phyloP scores from a whole-genome alignment of 2,888 invertebrate genomes.

The Omphaloscelis lunosa region DNA sequence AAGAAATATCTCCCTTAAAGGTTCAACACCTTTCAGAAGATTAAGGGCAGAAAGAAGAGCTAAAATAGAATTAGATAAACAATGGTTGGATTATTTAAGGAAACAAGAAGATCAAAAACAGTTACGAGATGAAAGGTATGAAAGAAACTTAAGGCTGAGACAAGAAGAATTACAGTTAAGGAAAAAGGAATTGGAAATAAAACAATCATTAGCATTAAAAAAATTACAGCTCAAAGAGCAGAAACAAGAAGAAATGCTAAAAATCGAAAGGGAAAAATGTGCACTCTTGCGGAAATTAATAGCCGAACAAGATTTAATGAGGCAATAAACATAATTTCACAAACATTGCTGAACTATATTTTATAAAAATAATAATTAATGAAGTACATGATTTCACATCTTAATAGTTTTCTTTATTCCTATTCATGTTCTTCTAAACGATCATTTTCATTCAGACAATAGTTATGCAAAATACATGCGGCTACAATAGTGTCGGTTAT shows the following conservation, averaged over 20 bases:
- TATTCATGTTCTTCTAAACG: conserved; percentile 71
- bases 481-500: conserved; percentile 82
- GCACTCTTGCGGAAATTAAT: conserved; percentile 77
- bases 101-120: conserved; percentile 80
- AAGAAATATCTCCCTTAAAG: conserved; percentile 71
- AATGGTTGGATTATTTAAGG: conserved; percentile 82
- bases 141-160: conserved; percentile 78
- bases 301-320: conserved; percentile 70
- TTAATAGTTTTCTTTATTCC: conserved; percentile 20
- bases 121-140: conserved; percentile 79
- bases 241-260: conserved; percentile 81
- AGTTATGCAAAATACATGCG: conserved; percentile 83
- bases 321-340: conserved; percentile 51
- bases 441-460: conserved; percentile 81
- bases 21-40: conserved; percentile 77
- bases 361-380: conserved; percentile 24
- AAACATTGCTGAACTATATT: conserved; percentile 17
- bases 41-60: conserved; percentile 79
- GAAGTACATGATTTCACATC: conserved; percentile 27
- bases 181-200: conserved; percentile 81
- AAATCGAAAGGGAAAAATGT: conserved; percentile 83
- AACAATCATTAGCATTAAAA: conserved; percentile 80
- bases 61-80: conserved; percentile 82
- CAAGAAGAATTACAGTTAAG: conserved; percentile 81
- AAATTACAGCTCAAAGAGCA: conserved; percentile 80